phyloP scores from a whole-genome alignment of 2,888 invertebrate species.

The Alloscopus bannaensis region DNA sequence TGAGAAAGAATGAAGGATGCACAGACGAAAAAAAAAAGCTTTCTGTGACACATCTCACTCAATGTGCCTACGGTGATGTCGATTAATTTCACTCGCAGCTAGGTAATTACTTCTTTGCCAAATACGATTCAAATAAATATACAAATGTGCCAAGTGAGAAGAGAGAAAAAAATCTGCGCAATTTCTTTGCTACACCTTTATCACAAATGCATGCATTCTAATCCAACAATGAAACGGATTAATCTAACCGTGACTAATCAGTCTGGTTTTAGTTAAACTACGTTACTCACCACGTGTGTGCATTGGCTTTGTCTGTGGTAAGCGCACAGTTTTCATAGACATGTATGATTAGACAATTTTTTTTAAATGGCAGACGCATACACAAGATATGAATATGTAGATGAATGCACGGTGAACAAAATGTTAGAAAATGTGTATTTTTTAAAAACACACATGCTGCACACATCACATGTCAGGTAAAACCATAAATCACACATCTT shows the following conservation, averaged over 20 bases:
- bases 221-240: conserved; percentile 21
- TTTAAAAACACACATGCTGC: conserved; percentile 6
- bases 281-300: not conserved
- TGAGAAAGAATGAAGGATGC: not conserved
- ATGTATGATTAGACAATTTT: not conserved
- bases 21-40: conserved; percentile 7
- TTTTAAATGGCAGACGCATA: not conserved
- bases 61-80: not conserved
- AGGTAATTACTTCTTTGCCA: conserved; percentile 23
- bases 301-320: too few species aligned
- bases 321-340: too few species aligned
- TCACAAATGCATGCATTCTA: conserved; percentile 5
- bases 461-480: not conserved
- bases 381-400: too few species aligned
- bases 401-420: not conserved
- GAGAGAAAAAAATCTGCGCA: not conserved
- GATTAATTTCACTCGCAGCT: conserved; percentile 26
- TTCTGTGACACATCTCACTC: conserved; percentile 29
- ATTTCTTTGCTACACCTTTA: not conserved
- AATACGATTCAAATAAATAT: not conserved
- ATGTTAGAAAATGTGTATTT: not conserved
- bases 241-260: conserved; percentile 45
- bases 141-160: conserved; percentile 20
- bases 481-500: conserved; percentile 36
- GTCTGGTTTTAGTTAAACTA: conserved; percentile 15